Evolutionary conservation across 2,888 invertebrate genomes (phyloP).

Genomic region (Ennomos quercinarius): DNA sequence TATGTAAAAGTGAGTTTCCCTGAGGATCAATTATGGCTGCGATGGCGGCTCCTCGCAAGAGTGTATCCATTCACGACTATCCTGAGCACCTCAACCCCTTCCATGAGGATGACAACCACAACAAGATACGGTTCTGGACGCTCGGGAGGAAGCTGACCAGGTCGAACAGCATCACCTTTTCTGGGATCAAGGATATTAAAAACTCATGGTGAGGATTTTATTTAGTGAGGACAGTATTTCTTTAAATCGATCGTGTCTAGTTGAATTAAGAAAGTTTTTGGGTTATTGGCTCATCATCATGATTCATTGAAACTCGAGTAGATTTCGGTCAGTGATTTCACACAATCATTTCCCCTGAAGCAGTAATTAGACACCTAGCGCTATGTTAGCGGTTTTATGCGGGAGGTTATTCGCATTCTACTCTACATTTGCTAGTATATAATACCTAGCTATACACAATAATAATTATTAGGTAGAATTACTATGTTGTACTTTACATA

Average conservation of each 20-base stretch:
- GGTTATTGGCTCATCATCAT: conserved; percentile 26
- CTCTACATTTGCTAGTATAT: not conserved
- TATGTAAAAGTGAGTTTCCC: conserved; percentile 74
- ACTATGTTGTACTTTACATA: too few relatives aligned
- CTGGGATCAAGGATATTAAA: conserved; percentile 82
- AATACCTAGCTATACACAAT: not conserved
- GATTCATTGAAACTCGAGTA: conserved; percentile 24
- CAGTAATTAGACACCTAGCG: conserved; percentile 48
- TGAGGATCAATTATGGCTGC: conserved; percentile 67
- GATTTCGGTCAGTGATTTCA: conserved; percentile 46
- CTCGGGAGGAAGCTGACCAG: conserved; percentile 81
- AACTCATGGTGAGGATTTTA: conserved; percentile 86
- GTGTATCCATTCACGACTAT: conserved; percentile 88
- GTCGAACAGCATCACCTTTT: conserved; percentile 87
- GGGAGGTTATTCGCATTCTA: conserved; percentile 23
- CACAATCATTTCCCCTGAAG: conserved; percentile 48
- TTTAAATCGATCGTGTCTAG: not conserved
- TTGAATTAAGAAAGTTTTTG: not conserved
- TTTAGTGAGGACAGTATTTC: not conserved
- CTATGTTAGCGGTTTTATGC: conserved; percentile 39
- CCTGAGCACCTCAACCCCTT: conserved; percentile 92
- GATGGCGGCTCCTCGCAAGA: conserved; percentile 77
- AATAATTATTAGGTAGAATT: not conserved
- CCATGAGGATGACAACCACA: conserved; percentile 88
- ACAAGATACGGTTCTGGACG: conserved; percentile 87